Evolutionary conservation across 2,113 vertebrate genomes (phyloP).

Genomic region (Phalacrocorax carbo): DNA sequence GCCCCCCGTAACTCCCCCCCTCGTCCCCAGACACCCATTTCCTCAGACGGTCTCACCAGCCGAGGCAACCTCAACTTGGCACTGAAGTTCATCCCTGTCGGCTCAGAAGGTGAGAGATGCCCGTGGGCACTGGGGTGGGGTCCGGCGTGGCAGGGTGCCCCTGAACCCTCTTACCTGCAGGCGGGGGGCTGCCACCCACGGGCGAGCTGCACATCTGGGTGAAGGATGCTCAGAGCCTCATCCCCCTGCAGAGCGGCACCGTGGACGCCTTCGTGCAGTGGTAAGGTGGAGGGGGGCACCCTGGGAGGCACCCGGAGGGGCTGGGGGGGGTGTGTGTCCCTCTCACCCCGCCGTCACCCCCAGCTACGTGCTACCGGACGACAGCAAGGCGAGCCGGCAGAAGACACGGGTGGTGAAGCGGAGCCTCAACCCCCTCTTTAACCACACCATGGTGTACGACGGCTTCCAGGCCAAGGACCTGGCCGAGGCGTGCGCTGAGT

Average conservation of each 20-base stretch:
- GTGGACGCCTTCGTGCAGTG: slow-evolving; percentile 87
- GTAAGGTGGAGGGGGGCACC: slow-evolving; percentile 47
- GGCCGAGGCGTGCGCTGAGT: slow-evolving; percentile 88
- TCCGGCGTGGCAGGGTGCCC: accelerated
- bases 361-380: slow-evolving; percentile 92
- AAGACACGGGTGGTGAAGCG: slow-evolving; percentile 84
- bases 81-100: slow-evolving; percentile 84
- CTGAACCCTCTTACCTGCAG: slow-evolving; percentile 54
- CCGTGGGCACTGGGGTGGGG: accelerated
- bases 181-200: slow-evolving; percentile 79
- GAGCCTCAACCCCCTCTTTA: slow-evolving; percentile 86
- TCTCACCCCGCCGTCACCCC: not conserved
- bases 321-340: accelerated
- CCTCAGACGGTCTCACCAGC: slow-evolving; percentile 74
- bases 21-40: slow-evolving; percentile 72
- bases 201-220: slow-evolving; percentile 97
- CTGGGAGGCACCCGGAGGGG: accelerated
- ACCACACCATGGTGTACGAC: slow-evolving; percentile 99
- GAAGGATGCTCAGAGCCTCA: slow-evolving; percentile 85
- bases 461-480: slow-evolving; percentile 88
- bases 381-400: slow-evolving; percentile 87
- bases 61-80: slow-evolving; percentile 85
- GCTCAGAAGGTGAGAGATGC: slow-evolving; percentile 79
- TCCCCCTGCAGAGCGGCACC: slow-evolving; percentile 80
- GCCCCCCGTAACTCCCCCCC: not conserved